These are phyloP conservation scores for Amphipyra berbera DNA, from an alignment of 2,888 invertebrate genomes.

Conservation along the genomic window DNA sequence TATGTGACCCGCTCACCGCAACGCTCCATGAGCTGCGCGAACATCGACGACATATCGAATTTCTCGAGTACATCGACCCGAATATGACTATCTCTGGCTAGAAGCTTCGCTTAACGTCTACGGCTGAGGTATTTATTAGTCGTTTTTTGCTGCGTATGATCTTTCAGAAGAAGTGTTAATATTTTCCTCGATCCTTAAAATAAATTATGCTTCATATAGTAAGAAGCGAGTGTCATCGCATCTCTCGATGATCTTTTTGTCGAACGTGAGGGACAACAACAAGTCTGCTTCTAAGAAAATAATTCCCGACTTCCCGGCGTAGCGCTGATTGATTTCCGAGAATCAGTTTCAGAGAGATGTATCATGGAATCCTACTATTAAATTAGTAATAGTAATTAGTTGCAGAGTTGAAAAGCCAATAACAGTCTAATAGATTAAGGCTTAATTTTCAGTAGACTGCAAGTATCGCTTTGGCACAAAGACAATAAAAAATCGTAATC, in stretches of 20 bases:
- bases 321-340: constrained; percentile 77
- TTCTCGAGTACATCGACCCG: constrained; percentile 78
- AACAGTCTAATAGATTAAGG: constrained; percentile 16
- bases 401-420: constrained; percentile 22
- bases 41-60: constrained; percentile 75
- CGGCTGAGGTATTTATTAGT: constrained; percentile 43
- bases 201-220: constrained; percentile 53
- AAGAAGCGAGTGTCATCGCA: constrained; percentile 57
- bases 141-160: constrained; percentile 38
- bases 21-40: constrained; percentile 69
- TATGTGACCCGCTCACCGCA: constrained; percentile 73
- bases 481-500: no score
- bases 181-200: constrained; percentile 35
- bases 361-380: constrained; percentile 39
- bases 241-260: constrained; percentile 67
- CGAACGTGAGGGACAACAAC: constrained; percentile 71
- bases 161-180: constrained; percentile 17
- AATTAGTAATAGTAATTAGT: constrained; percentile 28
- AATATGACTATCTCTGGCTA: constrained; percentile 65
- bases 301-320: constrained; percentile 70
- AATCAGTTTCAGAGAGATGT: constrained; percentile 58
- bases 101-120: constrained; percentile 42
- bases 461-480: neutral
- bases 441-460: constrained; percentile 3
- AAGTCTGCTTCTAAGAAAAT: constrained; percentile 74